Conservation (phyloP, 2,888 invertebrate species). For the Conomelus anceps region DNA sequence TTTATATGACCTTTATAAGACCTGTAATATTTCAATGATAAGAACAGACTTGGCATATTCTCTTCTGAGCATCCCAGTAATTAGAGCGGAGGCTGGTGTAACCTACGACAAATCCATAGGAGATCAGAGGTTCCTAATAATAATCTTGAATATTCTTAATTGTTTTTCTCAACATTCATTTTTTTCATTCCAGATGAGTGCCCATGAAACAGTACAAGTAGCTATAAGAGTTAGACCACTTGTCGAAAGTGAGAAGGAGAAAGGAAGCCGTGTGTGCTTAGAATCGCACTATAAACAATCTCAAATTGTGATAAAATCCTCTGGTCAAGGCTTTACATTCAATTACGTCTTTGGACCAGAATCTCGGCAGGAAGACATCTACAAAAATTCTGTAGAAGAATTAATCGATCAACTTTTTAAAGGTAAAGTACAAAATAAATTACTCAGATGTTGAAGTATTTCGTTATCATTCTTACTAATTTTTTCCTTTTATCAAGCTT, state of each 20-base stretch:
- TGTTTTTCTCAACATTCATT: not conserved
- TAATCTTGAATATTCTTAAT: not conserved
- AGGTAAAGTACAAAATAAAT: constrained; percentile 45
- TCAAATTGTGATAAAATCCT: constrained; percentile 61
- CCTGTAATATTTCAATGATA: too few species aligned
- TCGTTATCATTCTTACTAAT: too few species aligned
- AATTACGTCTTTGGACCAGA: constrained; percentile 72
- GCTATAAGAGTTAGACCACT: constrained; percentile 78
- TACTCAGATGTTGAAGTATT: too few species aligned
- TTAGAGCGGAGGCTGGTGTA: too few species aligned
- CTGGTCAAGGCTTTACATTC: constrained; percentile 69
- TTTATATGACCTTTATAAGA: too few species aligned
- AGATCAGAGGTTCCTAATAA: too few species aligned
- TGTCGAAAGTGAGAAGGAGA: constrained; percentile 60
- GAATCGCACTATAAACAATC: constrained; percentile 56
- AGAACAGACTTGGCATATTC: too few species aligned
- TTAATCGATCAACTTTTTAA: constrained; percentile 71
- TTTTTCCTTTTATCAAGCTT: too few species aligned
- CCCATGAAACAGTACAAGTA: constrained; percentile 58
- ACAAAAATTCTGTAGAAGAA: constrained; percentile 61
- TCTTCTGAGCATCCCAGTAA: too few species aligned
- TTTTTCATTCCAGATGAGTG: not conserved
- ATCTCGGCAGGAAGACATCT: constrained; percentile 65
- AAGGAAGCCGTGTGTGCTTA: constrained; percentile 69
- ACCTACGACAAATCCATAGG: too few species aligned